Evolutionary conservation across 2,113 vertebrate genomes (phyloP).

Genomic region (Amphiprion percula): DNA sequence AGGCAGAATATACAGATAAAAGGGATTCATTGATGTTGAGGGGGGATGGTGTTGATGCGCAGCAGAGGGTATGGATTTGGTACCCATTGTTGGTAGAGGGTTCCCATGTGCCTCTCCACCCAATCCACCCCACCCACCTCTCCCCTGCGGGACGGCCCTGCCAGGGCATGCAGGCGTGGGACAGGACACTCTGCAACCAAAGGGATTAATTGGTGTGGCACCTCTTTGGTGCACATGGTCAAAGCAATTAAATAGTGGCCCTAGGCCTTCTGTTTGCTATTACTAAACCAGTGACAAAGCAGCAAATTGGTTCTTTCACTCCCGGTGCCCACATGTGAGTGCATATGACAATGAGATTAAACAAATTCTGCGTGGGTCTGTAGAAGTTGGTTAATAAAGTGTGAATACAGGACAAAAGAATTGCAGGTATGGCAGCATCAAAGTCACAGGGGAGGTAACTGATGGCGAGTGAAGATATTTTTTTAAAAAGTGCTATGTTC

Average conservation of each 20-base stretch:
- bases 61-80: slow-evolving; percentile 62
- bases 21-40: slow-evolving; percentile 54
- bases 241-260: slow-evolving; percentile 84
- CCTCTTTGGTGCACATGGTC: slow-evolving; percentile 77
- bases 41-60: slow-evolving; percentile 11
- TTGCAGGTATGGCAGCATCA: slow-evolving; percentile 26
- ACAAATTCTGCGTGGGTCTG: slow-evolving; percentile 43
- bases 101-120: slow-evolving; percentile 51
- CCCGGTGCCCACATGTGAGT: slow-evolving; percentile 25
- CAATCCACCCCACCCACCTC: slow-evolving; percentile 43
- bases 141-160: slow-evolving; percentile 63
- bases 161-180: slow-evolving; percentile 65
- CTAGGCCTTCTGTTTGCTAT: slow-evolving; percentile 73
- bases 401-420: slow-evolving; percentile 14
- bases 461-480: slow-evolving; percentile 21
- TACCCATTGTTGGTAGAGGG: slow-evolving; percentile 52
- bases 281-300: slow-evolving; percentile 71
- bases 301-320: slow-evolving; percentile 67
- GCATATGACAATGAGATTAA: slow-evolving; percentile 49
- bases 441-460: slow-evolving; percentile 5
- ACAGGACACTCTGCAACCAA: slow-evolving; percentile 55
- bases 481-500: not conserved
- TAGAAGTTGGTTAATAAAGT: slow-evolving; percentile 30
- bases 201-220: slow-evolving; percentile 82
- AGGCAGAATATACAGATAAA: slow-evolving; percentile 52